Evolutionary conservation across 2,797 vertebrate genomes (phyloP).

Genomic region (Anabacerthia variegaticeps): DNA sequence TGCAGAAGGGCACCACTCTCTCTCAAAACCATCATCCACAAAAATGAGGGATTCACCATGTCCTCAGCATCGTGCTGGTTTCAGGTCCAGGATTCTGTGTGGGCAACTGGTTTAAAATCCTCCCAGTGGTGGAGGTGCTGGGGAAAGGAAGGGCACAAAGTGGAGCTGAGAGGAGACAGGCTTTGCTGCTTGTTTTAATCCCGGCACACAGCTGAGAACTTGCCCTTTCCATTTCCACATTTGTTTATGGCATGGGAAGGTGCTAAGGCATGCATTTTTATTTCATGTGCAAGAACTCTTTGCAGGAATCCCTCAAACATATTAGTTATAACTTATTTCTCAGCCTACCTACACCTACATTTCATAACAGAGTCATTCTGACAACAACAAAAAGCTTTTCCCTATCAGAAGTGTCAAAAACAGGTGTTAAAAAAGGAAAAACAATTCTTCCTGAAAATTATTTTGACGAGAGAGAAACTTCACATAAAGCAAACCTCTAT

Average conservation of each 20-base stretch:
- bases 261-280: background rate
- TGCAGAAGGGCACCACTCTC: accelerated
- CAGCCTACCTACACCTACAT: background rate
- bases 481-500: conserved; percentile 15
- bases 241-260: background rate
- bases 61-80: background rate
- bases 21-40: background rate
- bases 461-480: conserved; percentile 17
- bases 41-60: background rate
- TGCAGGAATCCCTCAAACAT: background rate
- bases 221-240: conserved; percentile 30
- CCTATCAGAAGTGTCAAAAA: conserved; percentile 45
- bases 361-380: conserved; percentile 28
- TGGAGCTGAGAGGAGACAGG: background rate
- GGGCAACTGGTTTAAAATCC: background rate
- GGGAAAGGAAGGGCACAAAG: background rate
- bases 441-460: conserved; percentile 39
- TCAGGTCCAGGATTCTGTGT: background rate
- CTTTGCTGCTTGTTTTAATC: conserved; percentile 35
- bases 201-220: conserved; percentile 37
- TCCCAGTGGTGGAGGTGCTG: background rate
- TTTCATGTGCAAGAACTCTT: background rate
- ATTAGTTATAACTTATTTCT: background rate
- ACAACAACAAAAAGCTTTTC: conserved; percentile 47
- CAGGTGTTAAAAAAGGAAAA: conserved; percentile 24